These are phyloP conservation scores for Archaeoteleia sp. DNA, from an alignment of 2,888 invertebrate species.

Conservation along the genomic window DNA sequence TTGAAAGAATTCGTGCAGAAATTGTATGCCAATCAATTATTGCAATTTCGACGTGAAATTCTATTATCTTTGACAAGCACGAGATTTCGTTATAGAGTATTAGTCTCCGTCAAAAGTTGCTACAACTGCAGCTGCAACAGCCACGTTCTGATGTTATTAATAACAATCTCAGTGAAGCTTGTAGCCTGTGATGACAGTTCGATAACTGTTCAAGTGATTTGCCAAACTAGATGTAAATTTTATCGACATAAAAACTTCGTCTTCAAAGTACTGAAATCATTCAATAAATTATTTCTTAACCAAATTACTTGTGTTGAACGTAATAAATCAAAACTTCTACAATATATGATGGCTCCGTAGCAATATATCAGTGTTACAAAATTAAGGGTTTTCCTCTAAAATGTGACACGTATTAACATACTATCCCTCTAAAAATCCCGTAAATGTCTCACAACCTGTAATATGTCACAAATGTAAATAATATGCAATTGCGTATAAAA, in stretches of 20 bases:
- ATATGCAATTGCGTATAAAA: too few species aligned
- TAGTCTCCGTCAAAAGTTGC: slow-evolving; percentile 61
- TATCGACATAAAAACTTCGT: slow-evolving; percentile 29
- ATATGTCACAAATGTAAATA: too few species aligned
- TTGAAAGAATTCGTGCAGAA: not conserved
- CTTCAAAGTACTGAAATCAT: too few species aligned
- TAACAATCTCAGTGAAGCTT: slow-evolving; percentile 50
- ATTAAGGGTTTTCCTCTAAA: too few species aligned
- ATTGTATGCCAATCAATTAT: slow-evolving; percentile 15
- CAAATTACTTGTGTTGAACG: slow-evolving; percentile 20
- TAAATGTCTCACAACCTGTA: too few species aligned
- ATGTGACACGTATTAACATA: too few species aligned
- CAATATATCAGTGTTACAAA: too few species aligned
- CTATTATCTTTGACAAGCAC: slow-evolving; percentile 16
- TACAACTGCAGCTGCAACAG: slow-evolving; percentile 55
- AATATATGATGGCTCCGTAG: too few species aligned
- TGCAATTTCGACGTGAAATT: slow-evolving; percentile 5
- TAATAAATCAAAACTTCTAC: too few species aligned
- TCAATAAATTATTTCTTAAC: too few species aligned
- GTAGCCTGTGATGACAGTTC: slow-evolving; percentile 36
- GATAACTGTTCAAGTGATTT: slow-evolving; percentile 31
- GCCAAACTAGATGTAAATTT: slow-evolving; percentile 35
- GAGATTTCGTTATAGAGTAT: slow-evolving; percentile 47
- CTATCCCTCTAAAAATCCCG: too few species aligned
- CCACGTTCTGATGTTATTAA: slow-evolving; percentile 62